Conservation (phyloP, 2,797 vertebrate species). For the Sandelia bainsii region DNA sequence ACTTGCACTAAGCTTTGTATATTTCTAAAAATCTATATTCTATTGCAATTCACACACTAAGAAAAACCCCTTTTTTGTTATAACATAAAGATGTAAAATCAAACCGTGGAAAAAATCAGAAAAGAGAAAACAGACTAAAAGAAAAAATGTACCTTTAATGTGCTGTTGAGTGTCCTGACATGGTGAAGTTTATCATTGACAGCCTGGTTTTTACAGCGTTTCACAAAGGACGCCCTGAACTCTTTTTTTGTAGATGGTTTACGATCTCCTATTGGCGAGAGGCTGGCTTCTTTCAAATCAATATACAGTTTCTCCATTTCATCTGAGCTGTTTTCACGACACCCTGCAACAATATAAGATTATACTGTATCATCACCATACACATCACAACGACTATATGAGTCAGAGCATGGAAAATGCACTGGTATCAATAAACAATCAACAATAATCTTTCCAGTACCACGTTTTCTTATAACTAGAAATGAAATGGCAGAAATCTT, state of each 20-base stretch:
- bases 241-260: constrained; percentile 94
- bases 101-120: not conserved
- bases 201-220: constrained; percentile 93
- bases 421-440: not conserved
- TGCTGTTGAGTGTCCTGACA: constrained; percentile 94
- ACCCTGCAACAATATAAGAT: constrained; percentile 51
- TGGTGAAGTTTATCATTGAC: constrained; percentile 95
- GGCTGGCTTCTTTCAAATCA: constrained; percentile 93
- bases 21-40: not conserved
- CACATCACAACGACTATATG: not conserved
- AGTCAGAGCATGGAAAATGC: constrained; percentile 1
- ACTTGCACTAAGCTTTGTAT: not conserved
- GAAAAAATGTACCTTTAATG: constrained; percentile 90
- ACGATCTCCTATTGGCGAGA: constrained; percentile 94
- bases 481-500: not conserved
- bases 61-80: not conserved
- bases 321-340: constrained; percentile 78
- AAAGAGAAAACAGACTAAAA: not conserved
- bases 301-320: constrained; percentile 97
- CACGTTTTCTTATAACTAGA: not conserved
- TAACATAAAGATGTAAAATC: not conserved
- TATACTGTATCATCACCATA: not conserved
- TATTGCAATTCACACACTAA: not conserved
- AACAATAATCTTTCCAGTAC: not conserved
- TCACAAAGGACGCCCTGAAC: constrained; percentile 95